phyloP scores from a whole-genome alignment of 23 tunicate genomes.

The Clavelina lepadiformis region DNA sequence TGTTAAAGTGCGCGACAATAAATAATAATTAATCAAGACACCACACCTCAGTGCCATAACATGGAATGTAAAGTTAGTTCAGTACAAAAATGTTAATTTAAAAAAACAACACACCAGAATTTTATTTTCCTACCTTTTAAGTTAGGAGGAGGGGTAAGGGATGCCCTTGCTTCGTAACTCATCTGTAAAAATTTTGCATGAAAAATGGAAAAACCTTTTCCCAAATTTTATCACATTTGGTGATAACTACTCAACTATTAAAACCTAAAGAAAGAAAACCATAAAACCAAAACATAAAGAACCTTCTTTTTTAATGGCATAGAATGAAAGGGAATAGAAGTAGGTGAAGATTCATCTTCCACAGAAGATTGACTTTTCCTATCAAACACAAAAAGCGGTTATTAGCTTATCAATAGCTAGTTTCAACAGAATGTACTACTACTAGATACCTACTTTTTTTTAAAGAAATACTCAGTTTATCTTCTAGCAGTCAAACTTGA shows the following conservation, averaged over 20 bases:
- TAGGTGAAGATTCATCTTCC: not conserved
- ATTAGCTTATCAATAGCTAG: no score
- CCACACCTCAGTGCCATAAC: not conserved
- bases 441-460: no score
- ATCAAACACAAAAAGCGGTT: not conserved
- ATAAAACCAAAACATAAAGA: no score
- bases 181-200: slow-evolving; percentile 14
- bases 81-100: not conserved
- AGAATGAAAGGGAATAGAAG: slow-evolving; percentile 38
- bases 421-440: no score
- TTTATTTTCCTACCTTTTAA: slow-evolving; percentile 4
- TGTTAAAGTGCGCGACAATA: not conserved
- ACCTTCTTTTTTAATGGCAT: slow-evolving; percentile 71
- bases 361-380: slow-evolving; percentile 11
- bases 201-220: no score
- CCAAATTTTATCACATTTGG: no score
- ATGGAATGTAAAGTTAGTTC: not conserved
- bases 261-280: no score
- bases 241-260: no score
- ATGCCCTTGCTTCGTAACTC: slow-evolving; percentile 46
- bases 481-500: no score
- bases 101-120: not conserved
- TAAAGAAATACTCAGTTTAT: no score
- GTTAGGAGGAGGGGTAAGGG: slow-evolving; percentile 21
- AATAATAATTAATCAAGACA: not conserved